Base-by-base conservation (phyloP, 2,888 invertebrate species). In the Criorhina ranunculi region DNA sequence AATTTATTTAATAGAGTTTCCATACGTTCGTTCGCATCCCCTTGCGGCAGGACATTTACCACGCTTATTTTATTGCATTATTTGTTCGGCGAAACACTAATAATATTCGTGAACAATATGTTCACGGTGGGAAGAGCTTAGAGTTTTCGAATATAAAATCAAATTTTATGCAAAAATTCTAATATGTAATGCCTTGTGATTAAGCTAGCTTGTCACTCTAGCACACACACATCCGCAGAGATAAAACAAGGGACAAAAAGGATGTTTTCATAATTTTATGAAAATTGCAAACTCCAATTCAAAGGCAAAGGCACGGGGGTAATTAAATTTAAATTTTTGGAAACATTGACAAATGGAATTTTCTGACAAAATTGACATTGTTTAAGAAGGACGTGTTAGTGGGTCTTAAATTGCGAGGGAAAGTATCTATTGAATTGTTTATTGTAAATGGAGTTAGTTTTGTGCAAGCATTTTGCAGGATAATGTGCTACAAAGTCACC, bases 151-250 rank as follows among this genome's bases (percentile, higher is more conserved):
- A 78, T 70, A 62, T 8, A 62, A 49, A 78, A 78, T 78, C 70
- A 62, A 78, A 78, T 78, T 78, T 64, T 62, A 64, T 64, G 19
- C 62, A 46, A 78, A n/a, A 78, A 78, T 70, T 78, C 62, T 70
- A 78, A 78, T 70, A n/a, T n/a, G n/a, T n/a, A 70, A 57, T 78
- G 24, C 62, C 12, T 31, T 55, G 37, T 64, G 55, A 70, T 78
- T 62, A 70, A 70, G 62, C 55, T 17, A 31, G 37, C 62, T 49
- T 70, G 78, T 64, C 78, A 78, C 33, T 44, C 24, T 33, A 8
- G 33, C 42, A 7, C 33, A 55, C 17, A 35, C 35, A 24, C 37
- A 49, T 17, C 8, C 19, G 9, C 11, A 40, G 19, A 40, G 62
- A 70, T 62, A 40, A 4, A 3, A 24, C 24, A 24, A 3, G 8